Evolutionary conservation across 2,888 invertebrate species (phyloP).

Genomic region (Dryococelus australis): DNA sequence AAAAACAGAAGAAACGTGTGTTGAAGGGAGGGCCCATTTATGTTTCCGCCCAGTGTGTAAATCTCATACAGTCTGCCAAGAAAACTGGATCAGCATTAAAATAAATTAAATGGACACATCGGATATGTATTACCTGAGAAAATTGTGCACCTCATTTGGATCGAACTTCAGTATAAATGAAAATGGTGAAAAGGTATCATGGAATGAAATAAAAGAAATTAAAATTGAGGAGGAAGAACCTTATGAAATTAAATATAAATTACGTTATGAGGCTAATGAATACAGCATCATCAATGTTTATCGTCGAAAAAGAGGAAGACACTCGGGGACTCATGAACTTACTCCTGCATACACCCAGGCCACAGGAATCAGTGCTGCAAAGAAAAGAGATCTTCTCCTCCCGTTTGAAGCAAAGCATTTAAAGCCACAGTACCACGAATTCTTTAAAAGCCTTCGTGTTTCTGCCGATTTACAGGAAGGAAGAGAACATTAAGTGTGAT

Average conservation of each 20-base stretch:
- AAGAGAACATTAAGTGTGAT: not conserved
- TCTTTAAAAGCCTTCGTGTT: not conserved
- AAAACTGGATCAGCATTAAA: slow-evolving; percentile 19
- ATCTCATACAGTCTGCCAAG: slow-evolving; percentile 18
- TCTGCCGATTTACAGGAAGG: not conserved
- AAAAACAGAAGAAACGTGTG: too few species aligned
- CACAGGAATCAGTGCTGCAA: too few species aligned
- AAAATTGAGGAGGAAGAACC: slow-evolving; percentile 23
- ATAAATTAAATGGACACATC: slow-evolving; percentile 13
- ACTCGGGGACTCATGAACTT: not conserved
- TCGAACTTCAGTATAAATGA: not conserved
- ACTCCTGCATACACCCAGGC: slow-evolving; percentile 16
- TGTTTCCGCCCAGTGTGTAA: slow-evolving; percentile 21
- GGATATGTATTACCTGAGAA: not conserved
- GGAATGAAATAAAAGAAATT: slow-evolving; percentile 31
- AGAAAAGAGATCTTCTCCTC: not conserved
- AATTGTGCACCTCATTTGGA: not conserved
- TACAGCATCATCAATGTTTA: too few species aligned
- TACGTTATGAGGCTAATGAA: not conserved
- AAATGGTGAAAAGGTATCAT: not conserved
- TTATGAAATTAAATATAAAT: slow-evolving; percentile 19
- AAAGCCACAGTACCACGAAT: slow-evolving; percentile 1
- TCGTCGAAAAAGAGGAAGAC: not conserved
- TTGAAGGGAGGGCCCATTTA: too few species aligned
- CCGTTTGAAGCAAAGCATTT: not conserved